Conservation (phyloP, 2,113 vertebrate genomes). For the Vidua macroura region DNA sequence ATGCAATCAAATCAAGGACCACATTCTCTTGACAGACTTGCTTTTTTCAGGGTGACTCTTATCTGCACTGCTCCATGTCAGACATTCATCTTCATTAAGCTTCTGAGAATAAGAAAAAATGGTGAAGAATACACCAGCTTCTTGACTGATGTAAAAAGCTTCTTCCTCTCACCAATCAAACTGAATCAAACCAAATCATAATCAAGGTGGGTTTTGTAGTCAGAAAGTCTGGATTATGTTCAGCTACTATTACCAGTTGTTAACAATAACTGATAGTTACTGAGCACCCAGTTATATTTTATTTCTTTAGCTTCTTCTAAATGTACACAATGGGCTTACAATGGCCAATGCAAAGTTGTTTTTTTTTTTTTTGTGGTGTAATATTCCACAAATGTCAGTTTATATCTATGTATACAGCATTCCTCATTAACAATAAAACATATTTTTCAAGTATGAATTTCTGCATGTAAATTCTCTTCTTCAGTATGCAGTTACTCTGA, state of each 20-base stretch:
- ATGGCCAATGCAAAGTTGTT: not conserved
- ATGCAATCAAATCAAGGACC: constrained; percentile 16
- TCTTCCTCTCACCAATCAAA: not conserved
- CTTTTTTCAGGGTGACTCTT: not conserved
- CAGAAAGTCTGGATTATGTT: constrained; percentile 26
- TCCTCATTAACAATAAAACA: constrained; percentile 46
- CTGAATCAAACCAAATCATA: not conserved
- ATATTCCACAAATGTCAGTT: constrained; percentile 22
- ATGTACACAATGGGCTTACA: constrained; percentile 30
- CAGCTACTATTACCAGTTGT: not conserved
- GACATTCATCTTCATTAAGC: not conserved
- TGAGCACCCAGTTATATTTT: constrained; percentile 47
- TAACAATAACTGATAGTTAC: constrained; percentile 25
- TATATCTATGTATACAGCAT: constrained; percentile 18
- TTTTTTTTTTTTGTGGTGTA: not conserved
- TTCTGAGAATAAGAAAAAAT: not conserved
- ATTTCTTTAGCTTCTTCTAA: constrained; percentile 35
- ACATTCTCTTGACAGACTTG: not conserved
- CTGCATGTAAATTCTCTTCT: constrained; percentile 49
- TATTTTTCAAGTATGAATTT: constrained; percentile 73
- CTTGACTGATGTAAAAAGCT: constrained; percentile 16
- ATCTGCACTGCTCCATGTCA: not conserved
- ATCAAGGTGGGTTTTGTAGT: not conserved
- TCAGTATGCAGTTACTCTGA: constrained; percentile 32
- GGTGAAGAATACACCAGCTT: not conserved